A percentile compares a stretch with the other conserved stretches of the same genome.
Evolutionary conservation across 2,113 vertebrate genomes (phyloP).

Genomic region (Oryzias melastigma): DNA sequence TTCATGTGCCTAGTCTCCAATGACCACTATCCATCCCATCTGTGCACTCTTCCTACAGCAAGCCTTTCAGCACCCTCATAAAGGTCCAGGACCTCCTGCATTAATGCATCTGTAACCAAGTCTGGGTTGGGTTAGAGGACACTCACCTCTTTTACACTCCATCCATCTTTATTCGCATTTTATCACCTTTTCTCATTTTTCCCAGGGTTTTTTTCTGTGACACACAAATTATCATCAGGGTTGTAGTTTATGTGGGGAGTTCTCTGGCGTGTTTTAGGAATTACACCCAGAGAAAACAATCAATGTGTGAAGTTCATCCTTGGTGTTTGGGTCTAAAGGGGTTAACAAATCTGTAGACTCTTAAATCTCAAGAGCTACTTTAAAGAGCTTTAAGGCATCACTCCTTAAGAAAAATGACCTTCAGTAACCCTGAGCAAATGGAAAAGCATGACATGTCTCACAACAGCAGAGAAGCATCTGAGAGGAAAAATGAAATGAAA

Average conservation of each 20-base stretch:
- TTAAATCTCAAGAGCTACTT: not conserved
- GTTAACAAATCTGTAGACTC: not conserved
- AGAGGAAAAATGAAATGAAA: constrained; percentile 56
- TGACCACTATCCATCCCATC: constrained; percentile 51
- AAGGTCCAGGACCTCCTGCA: constrained; percentile 31
- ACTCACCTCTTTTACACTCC: not conserved
- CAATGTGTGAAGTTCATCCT: not conserved
- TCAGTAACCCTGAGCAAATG: constrained; percentile 25
- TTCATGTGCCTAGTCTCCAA: constrained; percentile 28
- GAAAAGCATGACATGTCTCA: constrained; percentile 41
- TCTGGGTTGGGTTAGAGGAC: constrained; percentile 22
- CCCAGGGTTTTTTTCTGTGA: too few relatives aligned
- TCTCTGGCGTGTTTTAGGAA: too few relatives aligned
- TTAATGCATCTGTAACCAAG: constrained; percentile 19
- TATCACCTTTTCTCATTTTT: too few relatives aligned
- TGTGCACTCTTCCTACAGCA: constrained; percentile 29
- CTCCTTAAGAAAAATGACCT: constrained; percentile 17
- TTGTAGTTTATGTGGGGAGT: too few relatives aligned
- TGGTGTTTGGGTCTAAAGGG: not conserved
- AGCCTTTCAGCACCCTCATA: constrained; percentile 56
- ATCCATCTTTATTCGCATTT: too few relatives aligned
- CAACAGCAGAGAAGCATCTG: constrained; percentile 27
- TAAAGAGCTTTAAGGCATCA: constrained; percentile 10
- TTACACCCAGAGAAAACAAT: constrained; percentile 1
- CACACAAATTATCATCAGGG: too few relatives aligned